Evolutionary conservation across 1,140 invertebrate species (phyloP).

Genomic region (Bathynomus jamesi): DNA sequence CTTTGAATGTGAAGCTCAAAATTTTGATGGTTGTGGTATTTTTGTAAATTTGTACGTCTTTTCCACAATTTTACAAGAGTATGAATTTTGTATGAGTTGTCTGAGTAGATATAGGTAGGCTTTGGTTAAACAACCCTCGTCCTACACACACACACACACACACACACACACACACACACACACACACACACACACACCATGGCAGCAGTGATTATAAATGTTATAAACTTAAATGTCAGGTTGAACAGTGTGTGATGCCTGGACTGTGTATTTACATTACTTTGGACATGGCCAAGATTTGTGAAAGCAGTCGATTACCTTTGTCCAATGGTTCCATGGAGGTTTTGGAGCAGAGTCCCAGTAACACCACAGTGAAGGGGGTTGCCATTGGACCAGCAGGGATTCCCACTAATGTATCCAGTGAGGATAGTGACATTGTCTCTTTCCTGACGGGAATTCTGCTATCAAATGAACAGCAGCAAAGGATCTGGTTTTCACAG

Average conservation of each 20-base stretch:
- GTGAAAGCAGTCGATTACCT: not conserved
- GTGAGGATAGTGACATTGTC: constrained; percentile 52
- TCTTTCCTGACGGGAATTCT: constrained; percentile 85
- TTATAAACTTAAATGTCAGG: constrained; percentile 43
- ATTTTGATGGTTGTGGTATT: too few relatives aligned
- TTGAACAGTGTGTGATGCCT: constrained; percentile 77
- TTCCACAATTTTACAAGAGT: too few relatives aligned
- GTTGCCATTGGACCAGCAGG: not conserved
- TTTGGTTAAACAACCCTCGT: too few relatives aligned
- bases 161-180: too few relatives aligned
- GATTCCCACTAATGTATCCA: not conserved
- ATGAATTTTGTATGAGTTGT: too few relatives aligned
- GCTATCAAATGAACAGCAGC: constrained; percentile 78
- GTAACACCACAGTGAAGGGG: not conserved
- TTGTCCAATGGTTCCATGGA: not conserved
- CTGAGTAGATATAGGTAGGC: too few relatives aligned
- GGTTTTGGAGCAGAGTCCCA: not conserved
- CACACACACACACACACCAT: too few relatives aligned
- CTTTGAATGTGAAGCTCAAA: too few relatives aligned
- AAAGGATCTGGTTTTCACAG: constrained; percentile 83
- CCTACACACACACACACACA: too few relatives aligned
- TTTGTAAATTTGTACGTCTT: too few relatives aligned
- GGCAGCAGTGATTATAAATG: too few relatives aligned
- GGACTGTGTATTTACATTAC: constrained; percentile 72
- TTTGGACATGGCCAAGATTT: constrained; percentile 45